Conservation (phyloP, 2,113 vertebrate genomes). For the Epinephelus moara region DNA sequence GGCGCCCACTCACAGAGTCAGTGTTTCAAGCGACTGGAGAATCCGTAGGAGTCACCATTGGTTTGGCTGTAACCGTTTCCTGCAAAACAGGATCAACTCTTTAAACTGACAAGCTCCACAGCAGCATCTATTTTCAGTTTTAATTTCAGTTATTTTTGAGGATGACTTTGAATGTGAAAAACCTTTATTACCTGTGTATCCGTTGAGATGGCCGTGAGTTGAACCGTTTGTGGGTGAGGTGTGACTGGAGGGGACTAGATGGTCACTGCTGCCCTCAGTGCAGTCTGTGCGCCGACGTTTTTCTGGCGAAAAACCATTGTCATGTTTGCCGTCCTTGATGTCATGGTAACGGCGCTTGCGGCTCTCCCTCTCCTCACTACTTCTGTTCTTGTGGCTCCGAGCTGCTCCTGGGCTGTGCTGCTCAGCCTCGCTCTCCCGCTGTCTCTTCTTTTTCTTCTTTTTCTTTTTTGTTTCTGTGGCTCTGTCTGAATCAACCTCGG, state of each 20-base stretch:
- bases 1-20: slow-evolving; percentile 59
- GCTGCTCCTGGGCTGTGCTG: slow-evolving; percentile 32
- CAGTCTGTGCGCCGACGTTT: slow-evolving; percentile 49
- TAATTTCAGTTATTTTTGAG: neutral
- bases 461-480: slow-evolving; percentile 85
- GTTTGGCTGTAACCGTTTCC: slow-evolving; percentile 70
- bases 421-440: slow-evolving; percentile 77
- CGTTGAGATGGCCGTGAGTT: slow-evolving; percentile 65
- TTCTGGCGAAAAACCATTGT: neutral
- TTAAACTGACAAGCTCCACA: neutral
- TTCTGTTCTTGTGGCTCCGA: slow-evolving; percentile 49
- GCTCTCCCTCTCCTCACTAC: slow-evolving; percentile 69
- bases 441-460: slow-evolving; percentile 90
- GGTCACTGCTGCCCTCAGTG: neutral
- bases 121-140: neutral
- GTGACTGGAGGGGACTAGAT: slow-evolving; percentile 7
- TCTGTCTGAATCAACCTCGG: slow-evolving; percentile 82
- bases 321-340: slow-evolving; percentile 39
- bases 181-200: slow-evolving; percentile 69
- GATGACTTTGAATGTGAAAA: neutral
- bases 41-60: slow-evolving; percentile 63
- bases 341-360: slow-evolving; percentile 67
- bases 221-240: slow-evolving; percentile 33
- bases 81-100: slow-evolving; percentile 40
- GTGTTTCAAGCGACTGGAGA: slow-evolving; percentile 61